Percentiles rank a stretch among this genome's conserved stretches.
These are phyloP conservation scores for Periparus ater DNA, from an alignment of 2,797 vertebrate genomes.

Conservation along the genomic window DNA sequence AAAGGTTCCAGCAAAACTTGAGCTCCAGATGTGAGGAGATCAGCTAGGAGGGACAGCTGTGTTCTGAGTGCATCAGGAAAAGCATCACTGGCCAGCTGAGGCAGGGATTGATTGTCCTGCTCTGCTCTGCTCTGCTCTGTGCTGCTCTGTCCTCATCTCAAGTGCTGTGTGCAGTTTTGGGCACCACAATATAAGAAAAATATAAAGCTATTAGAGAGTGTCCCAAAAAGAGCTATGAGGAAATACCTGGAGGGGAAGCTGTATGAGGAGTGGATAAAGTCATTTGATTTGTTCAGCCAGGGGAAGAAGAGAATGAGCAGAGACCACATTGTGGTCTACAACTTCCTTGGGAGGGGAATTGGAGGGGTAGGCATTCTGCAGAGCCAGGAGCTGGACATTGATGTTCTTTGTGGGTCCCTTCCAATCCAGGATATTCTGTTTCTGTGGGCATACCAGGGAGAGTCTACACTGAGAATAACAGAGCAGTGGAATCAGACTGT, in stretches of 20 bases:
- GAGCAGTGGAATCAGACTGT: neutral
- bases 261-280: neutral
- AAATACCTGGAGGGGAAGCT: neutral
- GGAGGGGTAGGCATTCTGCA: neutral
- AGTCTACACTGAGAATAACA: neutral
- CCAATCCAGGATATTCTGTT: neutral
- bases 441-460: neutral
- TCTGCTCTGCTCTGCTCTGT: neutral
- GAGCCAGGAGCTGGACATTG: rapidly evolving
- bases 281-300: neutral
- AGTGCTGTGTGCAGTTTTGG: neutral
- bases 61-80: neutral
- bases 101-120: neutral
- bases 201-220: neutral
- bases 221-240: neutral
- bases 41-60: neutral
- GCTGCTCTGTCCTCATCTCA: rapidly evolving
- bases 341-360: neutral
- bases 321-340: neutral
- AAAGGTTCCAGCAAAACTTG: neutral
- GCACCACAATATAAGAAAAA: neutral
- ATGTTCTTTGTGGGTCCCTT: neutral
- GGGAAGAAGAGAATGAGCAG: neutral
- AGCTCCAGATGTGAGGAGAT: neutral
- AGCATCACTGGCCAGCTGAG: neutral